phyloP scores from a whole-genome alignment of 2,888 invertebrate species.

The Arge pagana region DNA sequence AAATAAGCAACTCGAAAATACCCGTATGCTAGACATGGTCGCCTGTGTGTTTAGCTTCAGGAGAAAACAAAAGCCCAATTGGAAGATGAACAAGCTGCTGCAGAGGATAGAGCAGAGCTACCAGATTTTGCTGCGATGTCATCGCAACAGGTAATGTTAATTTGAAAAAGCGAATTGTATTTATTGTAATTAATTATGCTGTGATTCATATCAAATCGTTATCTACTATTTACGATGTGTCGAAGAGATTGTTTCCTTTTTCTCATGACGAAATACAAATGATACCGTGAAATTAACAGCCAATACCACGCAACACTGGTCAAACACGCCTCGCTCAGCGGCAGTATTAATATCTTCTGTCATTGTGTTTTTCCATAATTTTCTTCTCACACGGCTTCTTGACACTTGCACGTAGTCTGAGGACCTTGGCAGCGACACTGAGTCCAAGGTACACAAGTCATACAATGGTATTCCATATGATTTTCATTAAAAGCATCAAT shows the following conservation, averaged over 20 bases:
- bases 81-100: slow-evolving; percentile 58
- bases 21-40: slow-evolving; percentile 30
- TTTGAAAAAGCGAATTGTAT: no score
- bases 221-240: no score
- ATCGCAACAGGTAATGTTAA: slow-evolving; percentile 53
- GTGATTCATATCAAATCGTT: no score
- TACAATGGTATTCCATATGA: not conserved
- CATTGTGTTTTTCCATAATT: slow-evolving; percentile 6
- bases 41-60: slow-evolving; percentile 36
- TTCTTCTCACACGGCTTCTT: not conserved
- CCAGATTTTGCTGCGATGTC: slow-evolving; percentile 60
- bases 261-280: no score
- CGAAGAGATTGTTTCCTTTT: no score
- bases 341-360: no score
- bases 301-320: no score
- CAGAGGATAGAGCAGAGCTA: slow-evolving; percentile 57
- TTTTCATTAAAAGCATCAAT: slow-evolving; percentile 10
- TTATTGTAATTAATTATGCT: no score
- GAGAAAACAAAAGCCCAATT: slow-evolving; percentile 56
- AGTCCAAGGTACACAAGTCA: slow-evolving; percentile 14
- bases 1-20: slow-evolving; percentile 19
- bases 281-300: no score
- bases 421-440: slow-evolving; percentile 19
- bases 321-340: no score
- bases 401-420: slow-evolving; percentile 12